phyloP scores from a whole-genome alignment of 2,797 vertebrate species.

The Brotula barbata region DNA sequence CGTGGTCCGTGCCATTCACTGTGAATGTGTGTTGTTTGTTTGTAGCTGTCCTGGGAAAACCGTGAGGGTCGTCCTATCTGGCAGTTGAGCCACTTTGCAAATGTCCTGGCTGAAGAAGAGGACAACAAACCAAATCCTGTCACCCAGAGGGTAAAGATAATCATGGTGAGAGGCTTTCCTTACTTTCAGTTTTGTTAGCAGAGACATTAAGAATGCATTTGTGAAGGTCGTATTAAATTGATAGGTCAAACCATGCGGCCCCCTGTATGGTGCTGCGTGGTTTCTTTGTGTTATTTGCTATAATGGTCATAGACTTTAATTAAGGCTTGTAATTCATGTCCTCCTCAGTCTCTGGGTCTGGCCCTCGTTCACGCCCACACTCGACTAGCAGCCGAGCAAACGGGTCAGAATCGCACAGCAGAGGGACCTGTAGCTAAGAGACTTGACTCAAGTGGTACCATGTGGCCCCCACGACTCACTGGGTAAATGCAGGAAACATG shows the following conservation, averaged over 20 bases:
- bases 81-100: constrained; percentile 90
- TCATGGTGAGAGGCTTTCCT: constrained; percentile 88
- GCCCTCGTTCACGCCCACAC: constrained; percentile 95
- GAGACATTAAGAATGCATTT: background rate
- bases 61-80: constrained; percentile 94
- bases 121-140: constrained; percentile 99
- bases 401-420: constrained; percentile 58
- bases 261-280: too few species aligned
- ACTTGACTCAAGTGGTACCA: constrained; percentile 23
- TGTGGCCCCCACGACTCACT: constrained; percentile 51
- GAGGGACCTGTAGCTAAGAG: constrained; percentile 36
- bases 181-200: background rate
- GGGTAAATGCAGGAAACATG: constrained; percentile 24
- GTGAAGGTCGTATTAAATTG: background rate
- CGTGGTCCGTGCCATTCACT: background rate
- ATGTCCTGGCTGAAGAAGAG: constrained; percentile 90
- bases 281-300: too few species aligned
- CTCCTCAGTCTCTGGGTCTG: constrained; percentile 88
- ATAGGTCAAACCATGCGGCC: too few species aligned
- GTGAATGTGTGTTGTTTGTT: constrained; percentile 6
- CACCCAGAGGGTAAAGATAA: constrained; percentile 97
- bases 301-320: too few species aligned
- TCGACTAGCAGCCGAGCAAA: constrained; percentile 79
- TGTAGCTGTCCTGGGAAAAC: constrained; percentile 86
- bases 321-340: background rate